Evolutionary conservation across 2,888 invertebrate genomes (phyloP), one percentile per base, ranked within the genome.

Genomic region (Diloba caeruleocephala): DNA sequence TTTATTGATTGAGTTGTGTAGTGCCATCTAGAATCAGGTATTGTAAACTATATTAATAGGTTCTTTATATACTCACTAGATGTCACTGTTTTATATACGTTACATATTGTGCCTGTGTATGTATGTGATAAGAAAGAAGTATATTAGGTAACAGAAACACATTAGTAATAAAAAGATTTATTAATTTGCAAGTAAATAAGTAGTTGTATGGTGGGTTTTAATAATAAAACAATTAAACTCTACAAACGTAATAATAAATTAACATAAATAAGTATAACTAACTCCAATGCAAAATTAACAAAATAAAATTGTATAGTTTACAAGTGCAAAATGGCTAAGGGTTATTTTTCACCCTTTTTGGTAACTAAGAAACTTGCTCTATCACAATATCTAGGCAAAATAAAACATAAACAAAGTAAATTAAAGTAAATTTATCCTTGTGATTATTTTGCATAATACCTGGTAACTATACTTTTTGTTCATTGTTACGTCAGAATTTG

Each of bases 41-140:
- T 7, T 0, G n/a, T 21, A 21, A 43, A 43, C 17, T 13, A 1
- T 26, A 2, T 32, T 10, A 12, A n/a, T 29, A 15, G 25, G 26
- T 48, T 56, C 15, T 1, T 1, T 0, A 7, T 0, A 0, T 12
- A 17, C 6, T 9, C 12, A 0, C 21, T 32, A 61, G 65, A 65
- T 56, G 65, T 14, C 61, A 6, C 43, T 39, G 1, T 3, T 7
- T 1, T 2, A n/a, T n/a, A n/a, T n/a, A n/a, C n/a, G n/a, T n/a
- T n/a, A n/a, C n/a, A n/a, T n/a, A n/a, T n/a, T n/a, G n/a, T n/a
- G n/a, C n/a, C n/a, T n/a, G n/a, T n/a, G n/a, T n/a, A n/a, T n/a
- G n/a, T n/a, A n/a, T n/a, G n/a, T n/a, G n/a, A n/a, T n/a, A n/a
- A n/a, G n/a, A n/a, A n/a, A n/a, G n/a, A n/a, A n/a, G n/a, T n/a